phyloP scores from a whole-genome alignment of 2,113 vertebrate species.

The Pygoscelis antarcticus region DNA sequence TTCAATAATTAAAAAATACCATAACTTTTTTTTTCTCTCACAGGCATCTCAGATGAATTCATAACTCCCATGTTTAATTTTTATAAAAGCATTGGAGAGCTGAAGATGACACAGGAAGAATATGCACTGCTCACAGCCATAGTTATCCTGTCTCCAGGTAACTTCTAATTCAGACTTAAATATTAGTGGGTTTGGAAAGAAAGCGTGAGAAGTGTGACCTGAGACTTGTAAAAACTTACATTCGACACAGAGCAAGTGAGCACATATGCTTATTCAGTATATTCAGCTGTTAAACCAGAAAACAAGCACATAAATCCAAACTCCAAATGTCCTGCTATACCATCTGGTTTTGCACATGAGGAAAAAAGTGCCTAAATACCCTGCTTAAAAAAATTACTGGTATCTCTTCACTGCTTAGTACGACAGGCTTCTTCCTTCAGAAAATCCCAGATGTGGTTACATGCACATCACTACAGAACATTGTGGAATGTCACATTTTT shows the following conservation, averaged over 20 bases:
- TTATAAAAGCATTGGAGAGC: conserved; percentile 92
- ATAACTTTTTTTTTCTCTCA: background rate
- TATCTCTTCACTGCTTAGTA: background rate
- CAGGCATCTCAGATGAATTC: conserved; percentile 94
- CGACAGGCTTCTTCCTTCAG: background rate
- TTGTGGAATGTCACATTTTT: background rate
- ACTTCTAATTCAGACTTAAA: background rate
- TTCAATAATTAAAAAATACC: background rate
- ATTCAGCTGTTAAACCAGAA: background rate
- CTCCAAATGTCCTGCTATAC: background rate
- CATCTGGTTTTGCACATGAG: background rate
- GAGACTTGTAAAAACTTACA: background rate
- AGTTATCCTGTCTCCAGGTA: conserved; percentile 95
- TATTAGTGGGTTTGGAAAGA: background rate
- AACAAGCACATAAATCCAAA: background rate
- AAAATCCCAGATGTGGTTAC: background rate
- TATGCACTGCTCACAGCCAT: conserved; percentile 93
- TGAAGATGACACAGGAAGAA: conserved; percentile 93
- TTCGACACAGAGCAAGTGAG: background rate
- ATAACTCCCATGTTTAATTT: conserved; percentile 97
- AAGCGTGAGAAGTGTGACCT: background rate
- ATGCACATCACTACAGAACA: background rate
- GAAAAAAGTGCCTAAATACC: background rate
- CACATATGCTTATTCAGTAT: background rate
- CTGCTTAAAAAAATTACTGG: background rate